Evolutionary conservation across 2,888 invertebrate genomes (phyloP).

Genomic region (Entomobrya multifasciata): DNA sequence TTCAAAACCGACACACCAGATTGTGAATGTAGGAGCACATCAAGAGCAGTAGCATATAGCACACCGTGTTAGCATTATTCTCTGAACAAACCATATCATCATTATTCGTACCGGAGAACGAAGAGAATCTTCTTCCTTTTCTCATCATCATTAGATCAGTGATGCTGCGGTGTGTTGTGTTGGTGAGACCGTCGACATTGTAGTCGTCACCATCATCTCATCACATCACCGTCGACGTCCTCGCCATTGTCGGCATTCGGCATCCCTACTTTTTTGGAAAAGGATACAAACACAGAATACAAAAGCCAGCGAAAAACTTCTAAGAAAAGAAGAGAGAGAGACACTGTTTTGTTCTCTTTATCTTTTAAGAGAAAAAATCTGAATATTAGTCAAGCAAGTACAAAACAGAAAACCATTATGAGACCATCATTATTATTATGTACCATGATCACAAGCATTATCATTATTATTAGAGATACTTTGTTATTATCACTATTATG

Average conservation of each 20-base stretch:
- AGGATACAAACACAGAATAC: conserved; percentile 29
- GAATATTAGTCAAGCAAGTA: conserved; percentile 20
- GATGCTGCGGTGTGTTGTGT: not conserved
- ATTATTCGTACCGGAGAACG: conserved; percentile 23
- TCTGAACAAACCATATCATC: conserved; percentile 29
- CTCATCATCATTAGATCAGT: conserved; percentile 35
- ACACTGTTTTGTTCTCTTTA: conserved; percentile 39
- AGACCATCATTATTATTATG: conserved; percentile 33
- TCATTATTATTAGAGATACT: conserved; percentile 30
- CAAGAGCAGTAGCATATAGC: not conserved
- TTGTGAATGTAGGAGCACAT: not conserved
- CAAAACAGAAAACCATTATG: conserved; percentile 30
- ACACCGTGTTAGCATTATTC: conserved; percentile 5
- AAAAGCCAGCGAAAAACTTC: conserved; percentile 15
- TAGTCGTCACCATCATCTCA: not conserved
- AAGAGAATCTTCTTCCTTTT: conserved; percentile 28
- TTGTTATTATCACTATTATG: conserved; percentile 44
- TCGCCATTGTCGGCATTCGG: conserved; percentile 49
- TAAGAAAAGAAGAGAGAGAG: conserved; percentile 37
- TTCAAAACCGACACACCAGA: conserved; percentile 16
- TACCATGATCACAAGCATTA: not conserved
- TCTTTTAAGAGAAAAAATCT: conserved; percentile 14
- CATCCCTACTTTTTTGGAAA: conserved; percentile 46
- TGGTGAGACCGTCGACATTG: conserved; percentile 43
- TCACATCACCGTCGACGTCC: conserved; percentile 3